Evolutionary conservation across 2,888 invertebrate genomes (phyloP).

Genomic region (Blera fallax): DNA sequence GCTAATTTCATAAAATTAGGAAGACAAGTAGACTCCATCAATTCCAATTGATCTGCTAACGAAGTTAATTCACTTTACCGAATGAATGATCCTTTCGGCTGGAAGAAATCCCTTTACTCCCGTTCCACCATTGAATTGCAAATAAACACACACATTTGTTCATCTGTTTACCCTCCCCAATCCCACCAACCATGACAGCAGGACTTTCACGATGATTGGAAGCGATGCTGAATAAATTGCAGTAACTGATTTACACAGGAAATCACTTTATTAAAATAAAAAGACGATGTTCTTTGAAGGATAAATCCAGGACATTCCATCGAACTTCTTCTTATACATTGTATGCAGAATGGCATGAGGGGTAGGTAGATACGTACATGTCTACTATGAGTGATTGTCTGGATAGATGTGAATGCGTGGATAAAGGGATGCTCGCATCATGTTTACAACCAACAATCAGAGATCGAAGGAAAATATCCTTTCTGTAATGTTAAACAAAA

Average conservation of each 20-base stretch:
- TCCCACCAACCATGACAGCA: constrained; percentile 6
- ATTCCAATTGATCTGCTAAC: constrained; percentile 69
- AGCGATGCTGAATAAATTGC: constrained; percentile 68
- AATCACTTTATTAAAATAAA: constrained; percentile 72
- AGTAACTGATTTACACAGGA: constrained; percentile 72
- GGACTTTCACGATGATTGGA: constrained; percentile 68
- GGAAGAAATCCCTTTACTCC: constrained; percentile 11
- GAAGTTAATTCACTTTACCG: constrained; percentile 66
- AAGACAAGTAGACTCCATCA: constrained; percentile 68
- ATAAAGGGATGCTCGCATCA: constrained; percentile 9
- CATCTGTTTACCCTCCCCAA: neutral
- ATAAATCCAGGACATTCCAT: constrained; percentile 40
- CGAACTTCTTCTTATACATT: constrained; percentile 9
- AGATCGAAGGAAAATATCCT: constrained; percentile 45
- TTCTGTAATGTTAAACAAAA: neutral
- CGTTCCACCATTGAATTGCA: constrained; percentile 46
- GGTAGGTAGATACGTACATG: too few species aligned
- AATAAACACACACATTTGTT: constrained; percentile 51
- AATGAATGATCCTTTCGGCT: constrained; percentile 55
- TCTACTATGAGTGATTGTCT: constrained; percentile 42
- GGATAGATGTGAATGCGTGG: constrained; percentile 19
- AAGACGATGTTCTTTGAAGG: constrained; percentile 48
- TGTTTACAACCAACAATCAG: constrained; percentile 59
- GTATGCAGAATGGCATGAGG: neutral
- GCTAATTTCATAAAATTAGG: constrained; percentile 56